Base-by-base conservation (phyloP, 2,797 vertebrate species). In the Hemibagrus guttatus region DNA sequence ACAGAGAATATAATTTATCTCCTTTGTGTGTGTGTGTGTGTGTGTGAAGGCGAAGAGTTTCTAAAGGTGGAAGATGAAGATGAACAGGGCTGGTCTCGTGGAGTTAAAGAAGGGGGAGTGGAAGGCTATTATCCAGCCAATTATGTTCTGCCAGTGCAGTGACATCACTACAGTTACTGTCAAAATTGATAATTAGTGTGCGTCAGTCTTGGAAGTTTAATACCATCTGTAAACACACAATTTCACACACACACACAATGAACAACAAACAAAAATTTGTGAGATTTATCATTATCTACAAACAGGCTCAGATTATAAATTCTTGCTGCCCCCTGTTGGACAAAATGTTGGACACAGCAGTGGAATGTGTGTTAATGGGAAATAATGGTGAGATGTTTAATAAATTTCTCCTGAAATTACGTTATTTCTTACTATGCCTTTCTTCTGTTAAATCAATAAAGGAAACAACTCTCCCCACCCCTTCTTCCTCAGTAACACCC, bases 11-110 rank as follows among this genome's bases (percentile, higher is more conserved):
- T 66, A 66, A 66, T 17, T 68, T 17, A 35, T 17, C 28, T 68
- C 6, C 16, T 28, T 31, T 81, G 54, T 86, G 23, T 80, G 31
- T 81, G 79, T 82, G 39, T 75, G 68, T 72, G 54, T 74, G 68
- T 75, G 69, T 42, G 28, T 76, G 11, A 88, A 96, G 96, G 95
- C 13, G 95, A 96, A 79, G 92, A 93, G 83, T 96, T 96, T 90
- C 91, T 96, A 88, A 96, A 96, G 91, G 94, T 94, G 0, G 95
- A 96, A 90, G 96, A 96, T 72, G 96, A 96, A 90, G 96, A 96
- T 3, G 95, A 95, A 71, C 95, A 96, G 94, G 96, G 95, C 1
- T 96, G 96, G 96, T 96, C 94, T 90, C 92, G 94, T 86, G 96
- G 95, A 16, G 88, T 94, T 26, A 93, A 95, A 84, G 95, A 93